phyloP scores from a whole-genome alignment of 2,113 vertebrate species.

The Nothoprocta perdicaria region DNA sequence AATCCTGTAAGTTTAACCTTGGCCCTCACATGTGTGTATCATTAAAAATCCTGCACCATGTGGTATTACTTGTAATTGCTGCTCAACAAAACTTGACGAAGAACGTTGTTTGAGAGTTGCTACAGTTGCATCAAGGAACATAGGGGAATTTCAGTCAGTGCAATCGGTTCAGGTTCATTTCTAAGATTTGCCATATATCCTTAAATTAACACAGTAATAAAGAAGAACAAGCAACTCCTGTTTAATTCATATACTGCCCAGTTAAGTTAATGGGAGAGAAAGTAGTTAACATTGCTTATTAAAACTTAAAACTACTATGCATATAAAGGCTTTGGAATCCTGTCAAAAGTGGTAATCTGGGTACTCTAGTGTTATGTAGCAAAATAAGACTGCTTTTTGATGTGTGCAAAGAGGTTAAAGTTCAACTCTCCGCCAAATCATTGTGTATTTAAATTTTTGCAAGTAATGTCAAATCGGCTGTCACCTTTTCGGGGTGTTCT shows the following conservation, averaged over 20 bases:
- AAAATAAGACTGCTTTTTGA: neutral
- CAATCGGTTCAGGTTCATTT: neutral
- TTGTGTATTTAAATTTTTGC: neutral
- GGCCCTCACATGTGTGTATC: neutral
- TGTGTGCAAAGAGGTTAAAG: neutral
- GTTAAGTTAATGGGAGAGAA: neutral
- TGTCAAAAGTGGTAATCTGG: neutral
- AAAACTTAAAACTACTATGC: neutral
- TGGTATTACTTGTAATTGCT: conserved; percentile 28
- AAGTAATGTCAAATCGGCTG: neutral
- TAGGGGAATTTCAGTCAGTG: neutral
- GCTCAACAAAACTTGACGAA: neutral
- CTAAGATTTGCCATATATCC: neutral
- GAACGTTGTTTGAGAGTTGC: neutral
- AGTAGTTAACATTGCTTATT: neutral
- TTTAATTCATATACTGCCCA: neutral
- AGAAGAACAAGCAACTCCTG: neutral
- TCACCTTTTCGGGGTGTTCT: neutral
- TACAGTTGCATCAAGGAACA: neutral
- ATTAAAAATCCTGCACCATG: neutral
- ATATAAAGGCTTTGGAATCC: neutral
- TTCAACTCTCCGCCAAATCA: neutral
- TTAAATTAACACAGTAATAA: neutral
- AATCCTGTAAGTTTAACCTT: neutral
- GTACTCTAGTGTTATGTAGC: neutral